These are phyloP conservation scores for Drosophila littoralis DNA, from an alignment of 1,140 invertebrate species.

Conservation along the genomic window DNA sequence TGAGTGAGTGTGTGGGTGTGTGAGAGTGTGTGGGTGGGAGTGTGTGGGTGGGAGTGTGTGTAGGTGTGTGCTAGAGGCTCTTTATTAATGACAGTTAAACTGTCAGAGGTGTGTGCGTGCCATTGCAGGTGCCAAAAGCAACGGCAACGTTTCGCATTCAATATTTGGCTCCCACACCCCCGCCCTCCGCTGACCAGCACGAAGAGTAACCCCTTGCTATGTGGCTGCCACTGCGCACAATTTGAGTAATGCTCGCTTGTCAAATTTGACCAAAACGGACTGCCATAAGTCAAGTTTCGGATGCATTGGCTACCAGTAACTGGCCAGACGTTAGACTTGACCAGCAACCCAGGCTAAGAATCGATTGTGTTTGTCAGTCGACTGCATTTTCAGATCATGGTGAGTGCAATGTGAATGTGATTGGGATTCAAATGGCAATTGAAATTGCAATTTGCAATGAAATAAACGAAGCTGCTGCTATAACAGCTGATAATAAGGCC, in stretches of 20 bases:
- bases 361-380: constrained; percentile 7
- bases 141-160: constrained; percentile 22
- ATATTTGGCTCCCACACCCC: not conserved
- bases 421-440: not conserved
- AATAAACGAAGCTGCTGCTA: too few relatives aligned
- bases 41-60: not conserved
- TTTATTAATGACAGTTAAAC: constrained; percentile 82
- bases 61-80: constrained; percentile 45
- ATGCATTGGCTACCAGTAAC: not conserved
- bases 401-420: constrained; percentile 5
- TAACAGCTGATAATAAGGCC: not conserved
- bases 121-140: constrained; percentile 66
- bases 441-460: not conserved
- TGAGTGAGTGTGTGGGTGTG: constrained; percentile 36
- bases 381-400: constrained; percentile 3
- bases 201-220: constrained; percentile 4
- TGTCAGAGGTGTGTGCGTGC: constrained; percentile 78
- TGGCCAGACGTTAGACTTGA: not conserved
- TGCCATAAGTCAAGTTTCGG: constrained; percentile 75
- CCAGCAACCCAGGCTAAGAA: not conserved
- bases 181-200: constrained; percentile 6
- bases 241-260: constrained; percentile 74
- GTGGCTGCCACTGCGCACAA: constrained; percentile 31
- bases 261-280: constrained; percentile 70
- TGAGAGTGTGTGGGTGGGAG: constrained; percentile 3